phyloP scores from a whole-genome alignment of 37 sponge, comb jelly and placozoan genomes.

The Tethya wilhelma region DNA sequence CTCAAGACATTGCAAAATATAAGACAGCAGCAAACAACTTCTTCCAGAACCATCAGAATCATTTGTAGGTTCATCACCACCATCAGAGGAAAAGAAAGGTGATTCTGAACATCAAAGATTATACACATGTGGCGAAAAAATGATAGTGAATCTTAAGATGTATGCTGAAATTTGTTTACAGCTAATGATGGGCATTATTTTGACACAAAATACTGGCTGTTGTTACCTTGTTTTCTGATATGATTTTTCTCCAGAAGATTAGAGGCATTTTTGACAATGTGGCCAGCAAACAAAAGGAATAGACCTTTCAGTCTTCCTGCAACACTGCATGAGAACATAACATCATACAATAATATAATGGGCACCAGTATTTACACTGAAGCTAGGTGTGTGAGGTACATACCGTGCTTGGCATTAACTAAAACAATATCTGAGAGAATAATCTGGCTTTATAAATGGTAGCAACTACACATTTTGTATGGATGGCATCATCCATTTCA shows the following conservation, averaged over 20 bases:
- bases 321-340: constrained; percentile 34
- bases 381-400: too few relatives aligned
- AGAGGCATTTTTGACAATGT: constrained; percentile 54
- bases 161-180: too few relatives aligned
- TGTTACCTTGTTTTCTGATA: constrained; percentile 35
- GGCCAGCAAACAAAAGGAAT: constrained; percentile 81
- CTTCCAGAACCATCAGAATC: background rate
- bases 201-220: background rate
- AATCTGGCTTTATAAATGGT: too few relatives aligned
- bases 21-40: constrained; percentile 34
- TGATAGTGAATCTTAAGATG: too few relatives aligned
- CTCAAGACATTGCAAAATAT: constrained; percentile 56
- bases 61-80: background rate
- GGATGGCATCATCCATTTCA: too few relatives aligned
- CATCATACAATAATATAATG: background rate
- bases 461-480: too few relatives aligned
- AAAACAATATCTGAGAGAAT: too few relatives aligned
- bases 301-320: constrained; percentile 72
- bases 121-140: too few relatives aligned
- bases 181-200: background rate
- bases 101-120: background rate
- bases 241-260: constrained; percentile 42
- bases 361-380: background rate
- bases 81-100: background rate
- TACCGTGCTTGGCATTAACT: background rate